phyloP scores from a whole-genome alignment of 2,113 vertebrate species.

The Sinosuthora webbiana region DNA sequence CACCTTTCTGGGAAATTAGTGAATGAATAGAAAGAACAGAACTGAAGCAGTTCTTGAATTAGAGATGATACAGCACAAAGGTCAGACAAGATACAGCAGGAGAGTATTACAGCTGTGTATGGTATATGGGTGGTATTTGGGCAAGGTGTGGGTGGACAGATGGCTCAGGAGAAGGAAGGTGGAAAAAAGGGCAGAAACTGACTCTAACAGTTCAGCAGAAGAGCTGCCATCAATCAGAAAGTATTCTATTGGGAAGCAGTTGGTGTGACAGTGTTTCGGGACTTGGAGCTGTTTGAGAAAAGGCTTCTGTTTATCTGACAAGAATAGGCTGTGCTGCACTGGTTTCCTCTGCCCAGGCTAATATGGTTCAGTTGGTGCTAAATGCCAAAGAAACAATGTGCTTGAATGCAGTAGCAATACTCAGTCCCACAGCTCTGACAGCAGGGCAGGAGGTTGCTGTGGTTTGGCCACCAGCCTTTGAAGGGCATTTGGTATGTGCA shows the following conservation, averaged over 20 bases:
- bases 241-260: fast-evolving
- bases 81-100: not conserved
- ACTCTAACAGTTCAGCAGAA: not conserved
- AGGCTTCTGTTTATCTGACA: not conserved
- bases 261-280: fast-evolving
- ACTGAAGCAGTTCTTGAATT: not conserved
- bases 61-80: not conserved
- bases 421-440: not conserved
- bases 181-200: not conserved
- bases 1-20: not conserved
- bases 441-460: not conserved
- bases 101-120: not conserved
- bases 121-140: not conserved
- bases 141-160: not conserved
- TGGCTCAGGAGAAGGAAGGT: not conserved
- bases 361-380: not conserved
- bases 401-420: not conserved
- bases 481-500: not conserved
- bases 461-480: not conserved
- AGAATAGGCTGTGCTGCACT: not conserved
- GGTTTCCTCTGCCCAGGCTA: not conserved
- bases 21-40: not conserved
- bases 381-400: not conserved
- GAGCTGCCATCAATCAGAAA: not conserved
- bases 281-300: not conserved